These are phyloP conservation scores for Drosophila subquinaria DNA, from an alignment of 2,888 invertebrate genomes.

Conservation along the genomic window DNA sequence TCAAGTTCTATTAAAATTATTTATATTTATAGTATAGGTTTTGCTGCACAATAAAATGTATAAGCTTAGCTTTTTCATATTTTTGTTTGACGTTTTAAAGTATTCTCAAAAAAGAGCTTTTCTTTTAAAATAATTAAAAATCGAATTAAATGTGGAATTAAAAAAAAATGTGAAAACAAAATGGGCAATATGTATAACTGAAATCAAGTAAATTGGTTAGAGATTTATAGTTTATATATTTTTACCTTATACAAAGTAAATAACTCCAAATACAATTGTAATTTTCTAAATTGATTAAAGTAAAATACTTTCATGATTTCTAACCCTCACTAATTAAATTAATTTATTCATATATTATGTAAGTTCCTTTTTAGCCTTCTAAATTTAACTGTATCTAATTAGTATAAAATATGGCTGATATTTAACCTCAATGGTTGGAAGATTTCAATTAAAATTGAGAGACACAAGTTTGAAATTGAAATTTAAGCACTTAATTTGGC, in stretches of 20 bases:
- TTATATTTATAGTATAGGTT: not conserved
- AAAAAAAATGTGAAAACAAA: not conserved
- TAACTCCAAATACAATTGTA: not conserved
- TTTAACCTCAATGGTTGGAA: constrained; percentile 59
- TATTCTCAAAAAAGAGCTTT: not conserved
- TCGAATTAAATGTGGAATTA: too few species aligned
- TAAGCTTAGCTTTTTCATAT: not conserved
- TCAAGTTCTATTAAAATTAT: not conserved
- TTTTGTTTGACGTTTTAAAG: not conserved
- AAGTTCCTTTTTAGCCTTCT: not conserved
- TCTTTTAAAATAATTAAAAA: not conserved
- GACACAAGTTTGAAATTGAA: constrained; percentile 77
- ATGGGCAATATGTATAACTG: not conserved
- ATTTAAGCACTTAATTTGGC: constrained; percentile 79
- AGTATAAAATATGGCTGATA: constrained; percentile 66
- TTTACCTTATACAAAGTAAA: not conserved
- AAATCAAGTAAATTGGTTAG: not conserved
- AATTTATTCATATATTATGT: not conserved
- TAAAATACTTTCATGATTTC: not conserved
- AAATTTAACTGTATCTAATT: constrained; percentile 64
- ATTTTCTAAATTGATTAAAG: not conserved
- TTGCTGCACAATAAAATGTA: not conserved
- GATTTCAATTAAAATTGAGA: constrained; percentile 43
- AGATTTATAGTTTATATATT: not conserved
- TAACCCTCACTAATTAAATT: not conserved